Percentiles rank a stretch among this genome's conserved stretches.
Evolutionary conservation across 2,113 vertebrate genomes (phyloP).

Genomic region (Poicephalus meyeri): DNA sequence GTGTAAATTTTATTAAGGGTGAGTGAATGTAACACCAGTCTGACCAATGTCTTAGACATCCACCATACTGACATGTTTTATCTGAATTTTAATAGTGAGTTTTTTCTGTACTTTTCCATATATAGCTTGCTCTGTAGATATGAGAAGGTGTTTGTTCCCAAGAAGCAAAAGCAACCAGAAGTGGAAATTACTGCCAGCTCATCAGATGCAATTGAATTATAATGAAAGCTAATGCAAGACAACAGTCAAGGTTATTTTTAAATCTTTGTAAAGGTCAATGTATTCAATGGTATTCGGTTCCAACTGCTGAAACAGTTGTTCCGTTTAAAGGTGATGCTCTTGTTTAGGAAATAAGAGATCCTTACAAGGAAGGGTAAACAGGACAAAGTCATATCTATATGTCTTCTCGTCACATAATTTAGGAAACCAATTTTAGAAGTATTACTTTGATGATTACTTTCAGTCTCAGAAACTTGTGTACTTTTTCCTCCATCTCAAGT

Average conservation of each 20-base stretch:
- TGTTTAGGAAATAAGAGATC: slow-evolving; percentile 12
- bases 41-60: not conserved
- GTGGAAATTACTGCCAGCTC: slow-evolving; percentile 51
- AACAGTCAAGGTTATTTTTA: slow-evolving; percentile 53
- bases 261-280: slow-evolving; percentile 58
- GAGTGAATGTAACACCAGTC: not conserved
- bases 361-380: slow-evolving; percentile 4
- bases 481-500: not conserved
- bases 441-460: not conserved
- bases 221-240: slow-evolving; percentile 53
- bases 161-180: slow-evolving; percentile 53
- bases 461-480: not conserved
- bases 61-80: not conserved
- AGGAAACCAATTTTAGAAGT: slow-evolving; percentile 4
- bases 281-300: slow-evolving; percentile 47
- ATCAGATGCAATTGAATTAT: slow-evolving; percentile 55
- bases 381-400: not conserved
- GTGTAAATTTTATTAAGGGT: not conserved
- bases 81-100: not conserved
- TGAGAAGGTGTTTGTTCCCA: slow-evolving; percentile 33
- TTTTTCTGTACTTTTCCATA: slow-evolving; percentile 9
- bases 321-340: slow-evolving; percentile 10
- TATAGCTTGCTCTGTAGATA: slow-evolving; percentile 20
- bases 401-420: not conserved
- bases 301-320: not conserved